Conservation (phyloP, 2,797 vertebrate species). For the Galaxias olidus region DNA sequence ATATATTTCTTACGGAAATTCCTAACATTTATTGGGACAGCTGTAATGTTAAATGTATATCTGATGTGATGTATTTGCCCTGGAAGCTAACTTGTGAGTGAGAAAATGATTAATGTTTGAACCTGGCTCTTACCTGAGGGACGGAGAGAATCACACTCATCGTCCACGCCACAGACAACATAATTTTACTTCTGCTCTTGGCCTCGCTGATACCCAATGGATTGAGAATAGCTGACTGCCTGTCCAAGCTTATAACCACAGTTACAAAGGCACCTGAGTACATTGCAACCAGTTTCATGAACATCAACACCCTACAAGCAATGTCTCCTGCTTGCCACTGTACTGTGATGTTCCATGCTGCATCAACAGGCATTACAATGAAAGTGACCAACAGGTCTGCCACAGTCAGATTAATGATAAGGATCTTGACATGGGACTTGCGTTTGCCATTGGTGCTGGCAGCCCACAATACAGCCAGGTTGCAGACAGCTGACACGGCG, state of each 20-base stretch:
- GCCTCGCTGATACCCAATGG: conserved; percentile 80
- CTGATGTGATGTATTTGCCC: neutral
- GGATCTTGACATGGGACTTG: conserved; percentile 79
- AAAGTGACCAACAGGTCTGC: conserved; percentile 83
- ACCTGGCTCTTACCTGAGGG: conserved; percentile 73
- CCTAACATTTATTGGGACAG: neutral
- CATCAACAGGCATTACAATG: conserved; percentile 84
- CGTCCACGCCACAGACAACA: conserved; percentile 80
- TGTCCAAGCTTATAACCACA: conserved; percentile 81
- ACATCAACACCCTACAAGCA: conserved; percentile 80
- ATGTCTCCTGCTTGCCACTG: conserved; percentile 81
- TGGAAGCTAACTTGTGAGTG: neutral
- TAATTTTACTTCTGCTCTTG: conserved; percentile 79
- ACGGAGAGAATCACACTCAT: conserved; percentile 77
- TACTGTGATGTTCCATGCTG: conserved; percentile 83
- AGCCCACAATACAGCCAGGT: conserved; percentile 76
- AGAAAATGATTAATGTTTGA: conserved; percentile 11
- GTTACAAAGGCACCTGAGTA: conserved; percentile 82
- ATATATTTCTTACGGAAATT: no score
- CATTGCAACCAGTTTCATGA: conserved; percentile 82
- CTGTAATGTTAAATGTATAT: neutral
- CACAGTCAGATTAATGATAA: conserved; percentile 80
- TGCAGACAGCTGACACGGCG: conserved; percentile 74
- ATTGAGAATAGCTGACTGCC: conserved; percentile 81
- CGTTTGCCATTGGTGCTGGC: conserved; percentile 72